phyloP scores from a whole-genome alignment of 2,888 invertebrate genomes.

The Lithophane semibrunnea region DNA sequence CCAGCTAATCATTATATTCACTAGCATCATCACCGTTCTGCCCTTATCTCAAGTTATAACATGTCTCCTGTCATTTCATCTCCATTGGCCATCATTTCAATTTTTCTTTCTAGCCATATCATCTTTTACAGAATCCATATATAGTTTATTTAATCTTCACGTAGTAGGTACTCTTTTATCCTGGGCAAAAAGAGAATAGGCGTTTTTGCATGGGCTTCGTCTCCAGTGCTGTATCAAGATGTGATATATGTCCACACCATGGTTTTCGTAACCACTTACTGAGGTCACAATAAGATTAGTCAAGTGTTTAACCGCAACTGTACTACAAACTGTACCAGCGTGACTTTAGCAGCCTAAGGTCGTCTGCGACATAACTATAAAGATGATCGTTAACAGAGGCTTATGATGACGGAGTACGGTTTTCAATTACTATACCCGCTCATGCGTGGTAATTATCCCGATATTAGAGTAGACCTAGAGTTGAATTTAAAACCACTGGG shows the following conservation, averaged over 20 bases:
- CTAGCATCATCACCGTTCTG: background rate
- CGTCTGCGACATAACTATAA: constrained; percentile 31
- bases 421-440: constrained; percentile 44
- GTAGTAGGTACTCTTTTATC: background rate
- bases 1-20: background rate
- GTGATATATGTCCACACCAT: no score
- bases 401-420: constrained; percentile 30
- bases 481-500: constrained; percentile 27
- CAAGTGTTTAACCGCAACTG: constrained; percentile 5
- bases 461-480: constrained; percentile 19
- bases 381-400: constrained; percentile 35
- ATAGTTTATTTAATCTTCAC: background rate
- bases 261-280: background rate
- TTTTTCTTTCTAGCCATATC: background rate
- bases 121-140: background rate
- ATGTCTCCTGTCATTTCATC: background rate
- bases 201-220: no score
- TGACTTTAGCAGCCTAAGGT: constrained; percentile 42
- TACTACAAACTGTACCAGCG: background rate
- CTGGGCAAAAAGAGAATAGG: background rate
- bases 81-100: background rate
- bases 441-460: constrained; percentile 28
- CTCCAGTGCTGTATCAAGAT: no score
- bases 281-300: constrained; percentile 12
- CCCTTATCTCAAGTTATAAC: background rate